Evolutionary conservation across 2,888 invertebrate genomes (phyloP).

Genomic region (Dioctria linearis): DNA sequence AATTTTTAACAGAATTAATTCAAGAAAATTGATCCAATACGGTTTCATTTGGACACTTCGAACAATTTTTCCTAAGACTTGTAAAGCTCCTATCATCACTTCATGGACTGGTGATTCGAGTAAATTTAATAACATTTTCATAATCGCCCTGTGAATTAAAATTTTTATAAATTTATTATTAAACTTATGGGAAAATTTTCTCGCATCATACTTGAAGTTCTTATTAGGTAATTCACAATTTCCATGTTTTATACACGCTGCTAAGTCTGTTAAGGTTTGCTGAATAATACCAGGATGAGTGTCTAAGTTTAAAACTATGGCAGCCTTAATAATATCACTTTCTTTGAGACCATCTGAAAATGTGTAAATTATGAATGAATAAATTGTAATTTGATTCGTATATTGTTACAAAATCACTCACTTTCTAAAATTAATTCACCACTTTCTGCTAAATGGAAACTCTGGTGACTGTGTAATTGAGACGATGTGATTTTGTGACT

Average conservation of each 20-base stretch:
- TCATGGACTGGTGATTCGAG: conserved; percentile 74
- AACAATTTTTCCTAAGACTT: conserved; percentile 88
- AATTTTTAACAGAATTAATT: conserved; percentile 90
- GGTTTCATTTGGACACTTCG: conserved; percentile 82
- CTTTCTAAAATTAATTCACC: conserved; percentile 76
- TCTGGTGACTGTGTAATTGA: conserved; percentile 69
- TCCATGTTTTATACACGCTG: conserved; percentile 72
- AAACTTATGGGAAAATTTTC: conserved; percentile 51
- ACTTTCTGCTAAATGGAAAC: conserved; percentile 73
- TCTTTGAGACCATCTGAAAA: conserved; percentile 67
- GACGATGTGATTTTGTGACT: conserved; percentile 61
- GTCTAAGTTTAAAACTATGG: conserved; percentile 67
- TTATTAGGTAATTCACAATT: conserved; percentile 72
- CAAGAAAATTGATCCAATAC: conserved; percentile 90
- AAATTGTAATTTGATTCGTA: neutral
- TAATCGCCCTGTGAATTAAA: conserved; percentile 74
- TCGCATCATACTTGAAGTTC: conserved; percentile 71
- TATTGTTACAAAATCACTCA: conserved; percentile 65
- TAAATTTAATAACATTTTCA: conserved; percentile 85
- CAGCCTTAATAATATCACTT: conserved; percentile 71
- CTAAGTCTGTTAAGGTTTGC: conserved; percentile 71
- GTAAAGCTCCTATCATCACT: conserved; percentile 83
- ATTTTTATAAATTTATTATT: neutral
- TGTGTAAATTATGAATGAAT: neutral
- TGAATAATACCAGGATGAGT: conserved; percentile 66